Evolutionary conservation across 2,888 invertebrate genomes (phyloP), one percentile per base, ranked within the genome.

Genomic region (Tetragonisca angustula): DNA sequence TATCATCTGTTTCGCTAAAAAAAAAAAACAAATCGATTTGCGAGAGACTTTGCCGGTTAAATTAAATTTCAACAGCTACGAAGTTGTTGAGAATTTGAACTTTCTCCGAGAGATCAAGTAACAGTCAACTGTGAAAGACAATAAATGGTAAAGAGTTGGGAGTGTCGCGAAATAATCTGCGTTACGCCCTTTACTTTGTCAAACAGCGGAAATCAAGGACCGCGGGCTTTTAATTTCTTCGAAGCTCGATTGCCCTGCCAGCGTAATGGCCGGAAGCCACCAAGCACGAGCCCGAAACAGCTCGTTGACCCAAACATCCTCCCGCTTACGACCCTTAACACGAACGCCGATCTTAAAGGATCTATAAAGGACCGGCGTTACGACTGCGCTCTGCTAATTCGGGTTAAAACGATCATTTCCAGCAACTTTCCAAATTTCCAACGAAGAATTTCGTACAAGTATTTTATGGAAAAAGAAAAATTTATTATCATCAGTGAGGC

Each of bases 71-170:
- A 43, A 43, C 43, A 9, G 4, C 52, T 52, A 4, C 19, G 52
- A 52, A 5, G 19, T 21, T 43, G 2, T 43, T 5, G 6, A 21
- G 9, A 19, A 21, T 21, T 52, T 21, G 52, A 17, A 52, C 17
- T 52, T 52, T 52, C 9, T 0, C 9, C 0, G n/a, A n/a, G 0
- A 4, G 11, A 4, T 56, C 54, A 2, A 2, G 43, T 9, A 0
- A 43, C 0, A 0, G 54, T 13, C 21, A n/a, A 13, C n/a, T n/a
- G 21, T 56, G 13, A 0, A 1, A 54, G 3, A 54, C 19, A 21
- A 4, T 4, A 21, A 3, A 21, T 54, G 21, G 9, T 19, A 54
- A 11, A 11, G 21, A 54, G 21, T 9, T 2, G 2, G 3, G 3
- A 21, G 11, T 43, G 43, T 11, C 9, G 9, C 43, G 43, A 43